Evolutionary conservation across 2,797 vertebrate species (phyloP), one percentile per base, ranked within the genome.

Genomic region (Clarias laeviceps): DNA sequence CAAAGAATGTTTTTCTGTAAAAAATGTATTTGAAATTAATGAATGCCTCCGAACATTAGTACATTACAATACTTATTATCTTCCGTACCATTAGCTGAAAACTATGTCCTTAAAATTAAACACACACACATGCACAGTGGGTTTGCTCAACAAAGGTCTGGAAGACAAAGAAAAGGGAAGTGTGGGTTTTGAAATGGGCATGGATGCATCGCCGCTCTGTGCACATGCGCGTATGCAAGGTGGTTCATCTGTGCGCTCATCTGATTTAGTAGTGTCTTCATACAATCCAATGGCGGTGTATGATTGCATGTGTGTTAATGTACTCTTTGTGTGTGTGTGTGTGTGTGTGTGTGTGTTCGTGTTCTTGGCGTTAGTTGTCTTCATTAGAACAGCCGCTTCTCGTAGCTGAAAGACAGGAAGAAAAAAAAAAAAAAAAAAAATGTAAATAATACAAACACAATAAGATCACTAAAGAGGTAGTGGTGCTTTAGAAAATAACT

Each of bases 301-400:
- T 69, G 50, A 61, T 7, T 61, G 7, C 56, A 22, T 62, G 24
- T 5, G 4, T 64, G 29, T 62, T 34, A 27, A 27, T 45, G 24
- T 45, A 37, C 11, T 74, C 65, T 56, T 61, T 81, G 59, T 61
- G 15, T 27, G 37, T 37, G 37, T 74, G 69, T 56, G 66, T 81
- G 59, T 61, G 15, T 27, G 37, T 37, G 37, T 37, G 37, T 37
- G 37, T 45, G 40, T 45, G 70, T 73, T 27, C 83, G 61, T 54
- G 84, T 83, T 87, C 89, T 87, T 86, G 85, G 79, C 37, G 82
- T 82, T 87, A 84, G 66, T 27, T 56, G 45, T 91, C 86, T 65
- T 90, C 86, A 86, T 98, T 94, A 99, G 93, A 97, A 99, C 83
- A 99, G 96, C 64, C 97, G 96, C 88, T 99, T 99, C 92, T 99